Evolutionary conservation across 1,140 invertebrate genomes (phyloP).

Genomic region (Neuroterus valhalla): DNA sequence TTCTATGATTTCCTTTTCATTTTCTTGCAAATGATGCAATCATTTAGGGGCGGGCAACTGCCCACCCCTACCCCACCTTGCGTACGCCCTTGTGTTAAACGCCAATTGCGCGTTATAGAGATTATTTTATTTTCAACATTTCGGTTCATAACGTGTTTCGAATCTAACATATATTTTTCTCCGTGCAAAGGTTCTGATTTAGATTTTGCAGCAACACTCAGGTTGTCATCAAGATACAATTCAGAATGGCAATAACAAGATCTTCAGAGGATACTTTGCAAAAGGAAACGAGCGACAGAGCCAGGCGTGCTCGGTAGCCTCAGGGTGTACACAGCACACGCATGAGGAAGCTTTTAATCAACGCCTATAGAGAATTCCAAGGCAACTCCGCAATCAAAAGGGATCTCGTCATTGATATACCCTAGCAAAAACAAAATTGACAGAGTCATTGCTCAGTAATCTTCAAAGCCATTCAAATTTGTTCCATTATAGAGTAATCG

Average conservation of each 20-base stretch:
- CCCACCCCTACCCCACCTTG: too few relatives aligned
- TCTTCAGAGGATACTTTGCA: conserved; percentile 17
- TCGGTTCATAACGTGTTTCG: neutral
- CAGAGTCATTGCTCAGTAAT: conserved; percentile 9
- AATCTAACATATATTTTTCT: neutral
- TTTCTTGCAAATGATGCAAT: too few relatives aligned
- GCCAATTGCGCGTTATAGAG: too few relatives aligned
- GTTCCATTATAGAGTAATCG: neutral
- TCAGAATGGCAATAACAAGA: conserved; percentile 34
- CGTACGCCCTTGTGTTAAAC: too few relatives aligned
- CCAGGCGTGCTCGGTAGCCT: conserved; percentile 40
- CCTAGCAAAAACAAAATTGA: conserved; percentile 12
- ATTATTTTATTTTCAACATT: too few relatives aligned
- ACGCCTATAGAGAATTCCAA: conserved; percentile 45
- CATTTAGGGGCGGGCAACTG: too few relatives aligned
- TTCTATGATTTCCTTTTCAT: too few relatives aligned
- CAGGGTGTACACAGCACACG: conserved; percentile 43
- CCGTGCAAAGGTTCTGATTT: neutral
- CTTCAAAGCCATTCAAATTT: neutral
- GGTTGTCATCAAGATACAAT: conserved; percentile 14
- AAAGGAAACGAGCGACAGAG: conserved; percentile 52
- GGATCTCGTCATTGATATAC: conserved; percentile 23
- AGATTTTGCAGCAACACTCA: neutral
- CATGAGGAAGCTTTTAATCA: conserved; percentile 56
- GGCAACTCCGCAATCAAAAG: conserved; percentile 23